Conservation (phyloP, 2,797 vertebrate genomes). For the Fistularia commersonii region DNA sequence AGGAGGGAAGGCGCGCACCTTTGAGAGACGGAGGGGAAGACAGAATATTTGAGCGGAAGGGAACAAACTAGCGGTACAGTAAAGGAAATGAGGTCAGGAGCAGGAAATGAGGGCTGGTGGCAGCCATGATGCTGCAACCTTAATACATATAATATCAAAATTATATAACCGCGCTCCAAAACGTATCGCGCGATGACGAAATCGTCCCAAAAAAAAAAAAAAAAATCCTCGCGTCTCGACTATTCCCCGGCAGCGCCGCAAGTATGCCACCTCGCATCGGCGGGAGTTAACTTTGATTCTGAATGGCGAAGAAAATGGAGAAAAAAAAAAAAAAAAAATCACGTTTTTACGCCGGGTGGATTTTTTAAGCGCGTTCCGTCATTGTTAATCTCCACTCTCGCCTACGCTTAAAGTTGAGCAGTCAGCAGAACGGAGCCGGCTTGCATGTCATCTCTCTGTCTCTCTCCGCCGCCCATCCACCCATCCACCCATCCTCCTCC, state of each 20-base stretch:
- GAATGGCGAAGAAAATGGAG: constrained; percentile 7
- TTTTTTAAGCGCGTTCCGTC: constrained; percentile 58
- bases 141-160: too few relatives aligned
- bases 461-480: too few relatives aligned
- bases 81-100: constrained; percentile 38
- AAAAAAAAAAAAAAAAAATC: constrained; percentile 51
- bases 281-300: constrained; percentile 53
- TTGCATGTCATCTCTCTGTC: constrained; percentile 59
- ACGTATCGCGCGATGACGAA: too few relatives aligned
- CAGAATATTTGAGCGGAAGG: constrained; percentile 46
- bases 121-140: constrained; percentile 8
- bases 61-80: constrained; percentile 38
- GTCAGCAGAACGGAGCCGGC: constrained; percentile 67
- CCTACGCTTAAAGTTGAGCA: constrained; percentile 63
- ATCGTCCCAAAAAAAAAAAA: too few relatives aligned
- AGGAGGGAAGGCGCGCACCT: constrained; percentile 32
- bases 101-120: constrained; percentile 11
- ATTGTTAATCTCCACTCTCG: constrained; percentile 61
- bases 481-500: too few relatives aligned
- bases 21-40: constrained; percentile 23
- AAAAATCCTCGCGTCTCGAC: too few relatives aligned
- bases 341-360: constrained; percentile 43
- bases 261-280: background rate
- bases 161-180: too few relatives aligned
- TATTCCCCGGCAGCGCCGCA: background rate